Base-by-base conservation (phyloP, 2,888 invertebrate species). In the Gasteruption jaculator region DNA sequence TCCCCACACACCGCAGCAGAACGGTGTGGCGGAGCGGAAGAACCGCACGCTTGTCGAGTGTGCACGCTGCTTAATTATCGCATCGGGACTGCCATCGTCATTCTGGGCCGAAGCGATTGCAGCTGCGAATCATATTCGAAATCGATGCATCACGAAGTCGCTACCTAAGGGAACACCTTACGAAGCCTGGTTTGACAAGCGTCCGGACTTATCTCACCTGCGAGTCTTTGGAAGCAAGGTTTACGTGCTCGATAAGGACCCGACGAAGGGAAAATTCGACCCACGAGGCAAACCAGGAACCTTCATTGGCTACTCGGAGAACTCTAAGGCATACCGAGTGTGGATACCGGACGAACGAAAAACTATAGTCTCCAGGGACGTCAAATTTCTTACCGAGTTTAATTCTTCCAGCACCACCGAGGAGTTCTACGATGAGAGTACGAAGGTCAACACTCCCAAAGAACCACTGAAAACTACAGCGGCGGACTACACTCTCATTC, bases 1-100 rank as follows among this genome's bases (percentile, higher is more conserved):
- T 2, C 50, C 63, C 1, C 49, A 59, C 35, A 61, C 54, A 4
- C 61, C 60, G 1, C 50, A 62, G 38, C 57, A 59, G 27, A 67
- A 65, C 50, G 62, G 59, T 1, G 10, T 46, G 4, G 53, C 63
- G 3, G 64, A 65, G 41, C 25, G 59, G 7, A 51, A 56, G 31
- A 41, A 43, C 11, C 26, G 49, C 2, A 44, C 46, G 14, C 18
- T 46, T 8, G 31, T 44, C 6, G 49, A 62, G 29, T 41, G 26
- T 33, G 52, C 41, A 7, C 26, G 48, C n/a, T 47, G 47, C 11
- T 35, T 46, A 37, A 16, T 46, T 5, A 38, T 35, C 3, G n/a
- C 41, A 30, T 29, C 44, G 11, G 41, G 36, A 5, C 21, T 41
- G 5, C 39, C 47, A 7, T 8, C 30, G 11, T 14, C 11, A 15